A percentile compares a stretch with the other conserved stretches of the same genome.
Conservation (phyloP, 2,888 invertebrate genomes). For the Sturmia bella region DNA sequence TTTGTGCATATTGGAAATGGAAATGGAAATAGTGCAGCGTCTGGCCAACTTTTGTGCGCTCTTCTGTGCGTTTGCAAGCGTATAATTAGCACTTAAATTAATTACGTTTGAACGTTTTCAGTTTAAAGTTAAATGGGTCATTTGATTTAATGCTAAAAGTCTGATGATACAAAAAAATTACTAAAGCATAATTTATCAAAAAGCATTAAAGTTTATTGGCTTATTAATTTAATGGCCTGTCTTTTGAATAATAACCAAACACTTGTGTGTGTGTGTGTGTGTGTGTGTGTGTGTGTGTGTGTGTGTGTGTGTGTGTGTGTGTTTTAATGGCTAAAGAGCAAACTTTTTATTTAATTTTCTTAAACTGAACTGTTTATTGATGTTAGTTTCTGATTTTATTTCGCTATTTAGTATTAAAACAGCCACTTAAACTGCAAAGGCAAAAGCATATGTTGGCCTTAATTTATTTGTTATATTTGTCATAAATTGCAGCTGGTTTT, state of each 20-base stretch:
- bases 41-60: neutral
- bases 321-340: neutral
- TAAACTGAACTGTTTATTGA: neutral
- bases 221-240: no score
- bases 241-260: no score
- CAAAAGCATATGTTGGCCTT: neutral
- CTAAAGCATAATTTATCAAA: no score
- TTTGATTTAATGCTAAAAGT: neutral
- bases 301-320: neutral
- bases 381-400: neutral
- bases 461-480: conserved; percentile 45
- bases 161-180: no score
- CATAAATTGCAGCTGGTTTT: conserved; percentile 28
- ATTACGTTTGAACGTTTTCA: conserved; percentile 13
- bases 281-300: no score
- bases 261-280: no score
- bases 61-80: neutral
- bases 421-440: no score
- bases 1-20: conserved; percentile 31
- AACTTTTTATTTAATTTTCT: neutral
- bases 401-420: neutral
- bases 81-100: conserved; percentile 27
- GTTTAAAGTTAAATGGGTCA: neutral
- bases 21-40: neutral
- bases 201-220: no score